A percentile compares a stretch with the other conserved stretches of the same genome.
Conservation (phyloP, 1,140 invertebrate genomes). For the Chymomyza costata region DNA sequence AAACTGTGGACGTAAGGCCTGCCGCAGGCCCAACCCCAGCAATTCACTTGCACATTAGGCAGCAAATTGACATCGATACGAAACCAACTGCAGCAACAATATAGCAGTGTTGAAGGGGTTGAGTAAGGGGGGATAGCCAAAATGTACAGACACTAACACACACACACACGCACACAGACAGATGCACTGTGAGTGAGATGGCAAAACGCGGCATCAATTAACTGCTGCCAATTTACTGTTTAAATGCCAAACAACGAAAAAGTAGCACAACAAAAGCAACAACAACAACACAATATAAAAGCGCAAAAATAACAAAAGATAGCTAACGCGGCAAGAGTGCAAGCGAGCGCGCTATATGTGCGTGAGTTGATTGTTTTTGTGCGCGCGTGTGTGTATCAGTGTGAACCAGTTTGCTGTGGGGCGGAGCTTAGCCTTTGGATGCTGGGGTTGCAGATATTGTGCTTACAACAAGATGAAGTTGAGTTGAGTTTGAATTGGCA, state of each 20-base stretch:
- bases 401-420: slow-evolving; percentile 57
- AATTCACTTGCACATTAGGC: slow-evolving; percentile 70
- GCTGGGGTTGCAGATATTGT: slow-evolving; percentile 6
- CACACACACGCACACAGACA: background rate
- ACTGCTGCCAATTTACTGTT: slow-evolving; percentile 75
- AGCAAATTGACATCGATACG: slow-evolving; percentile 71
- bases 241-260: slow-evolving; percentile 75
- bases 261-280: too few relatives aligned
- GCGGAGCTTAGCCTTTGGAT: slow-evolving; percentile 35
- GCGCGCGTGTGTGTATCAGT: slow-evolving; percentile 7
- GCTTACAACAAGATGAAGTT: slow-evolving; percentile 28
- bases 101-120: too few relatives aligned
- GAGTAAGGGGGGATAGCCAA: too few relatives aligned
- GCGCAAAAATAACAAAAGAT: slow-evolving; percentile 74
- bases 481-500: slow-evolving; percentile 17
- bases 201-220: slow-evolving; percentile 61
- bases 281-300: too few relatives aligned
- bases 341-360: background rate
- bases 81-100: slow-evolving; percentile 19
- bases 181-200: background rate
- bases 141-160: slow-evolving; percentile 6
- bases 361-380: background rate
- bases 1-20: slow-evolving; percentile 1
- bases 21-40: slow-evolving; percentile 6
- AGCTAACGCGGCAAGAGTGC: slow-evolving; percentile 10